Base-by-base conservation (phyloP, 2,797 vertebrate species). In the Muscicapa comitata region DNA sequence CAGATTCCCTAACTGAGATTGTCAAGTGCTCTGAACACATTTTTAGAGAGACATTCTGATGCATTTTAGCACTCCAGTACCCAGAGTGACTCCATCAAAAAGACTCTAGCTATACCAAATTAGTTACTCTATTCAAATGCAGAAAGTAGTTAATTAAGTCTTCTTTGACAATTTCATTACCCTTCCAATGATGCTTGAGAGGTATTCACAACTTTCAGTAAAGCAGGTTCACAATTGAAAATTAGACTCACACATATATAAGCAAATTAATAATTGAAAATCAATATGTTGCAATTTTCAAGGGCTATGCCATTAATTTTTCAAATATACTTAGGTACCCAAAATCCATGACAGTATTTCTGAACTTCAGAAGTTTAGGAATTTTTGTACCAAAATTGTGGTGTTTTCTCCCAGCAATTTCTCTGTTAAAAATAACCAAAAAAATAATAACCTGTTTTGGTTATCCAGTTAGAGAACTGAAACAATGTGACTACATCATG, bases 161-260 rank as follows among this genome's bases (percentile, higher is more conserved):
- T 87, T 45, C 33, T 93, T 71, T 80, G 48, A 84, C 72, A 92
- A 78, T 85, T 95, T 71, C n/a, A 87, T 83, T 87, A 66, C 23
- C 21, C 6, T 92, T 88, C 53, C 72, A 92, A 72, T 72, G 53
- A 77, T 54, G 35, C 58, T 68, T 75, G 25, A 83, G 31, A 4
- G 0, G 1, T 62, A 66, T 54, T 74, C 65, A 77, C 48, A 94
- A 62, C 72, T 91, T 86, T 78, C 54, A 89, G 29, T 45, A 33
- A 25, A 87, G 35, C 25, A 68, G 15, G 15, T 45, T 95, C 38
- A 55, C 66, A 78, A 55, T 2, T 77, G 84, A 88, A 96, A 92
- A 88, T 3, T 17, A 85, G 23, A 65, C 17, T 54, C 20, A 50
- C 35, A 37, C 5, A 51, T 16, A 63, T 3, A 28, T 50, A 77